These are phyloP conservation scores for Xanthorhoe spadicearia DNA, from an alignment of 2,888 invertebrate species.

Conservation along the genomic window DNA sequence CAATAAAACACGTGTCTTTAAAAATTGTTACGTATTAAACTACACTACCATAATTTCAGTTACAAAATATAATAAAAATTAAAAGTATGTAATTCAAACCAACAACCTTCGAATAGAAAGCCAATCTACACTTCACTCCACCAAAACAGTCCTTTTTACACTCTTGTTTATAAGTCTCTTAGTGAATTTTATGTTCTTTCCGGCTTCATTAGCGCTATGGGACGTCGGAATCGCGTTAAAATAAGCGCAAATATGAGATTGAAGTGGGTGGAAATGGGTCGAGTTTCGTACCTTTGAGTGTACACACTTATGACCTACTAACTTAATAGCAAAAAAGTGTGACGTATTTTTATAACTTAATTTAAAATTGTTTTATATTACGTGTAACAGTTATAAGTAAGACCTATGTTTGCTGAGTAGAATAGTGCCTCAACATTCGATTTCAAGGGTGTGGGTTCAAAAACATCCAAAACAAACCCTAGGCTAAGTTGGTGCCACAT, in stretches of 20 bases:
- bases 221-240: conserved; percentile 8
- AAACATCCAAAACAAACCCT: too few relatives aligned
- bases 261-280: conserved; percentile 14
- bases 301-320: conserved; percentile 2
- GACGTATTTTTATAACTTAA: background rate
- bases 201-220: conserved; percentile 14
- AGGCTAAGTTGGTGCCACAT: too few relatives aligned
- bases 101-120: background rate
- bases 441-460: too few relatives aligned
- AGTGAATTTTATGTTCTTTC: conserved; percentile 6
- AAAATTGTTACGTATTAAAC: too few relatives aligned
- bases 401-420: too few relatives aligned
- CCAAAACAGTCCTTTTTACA: background rate
- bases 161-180: background rate
- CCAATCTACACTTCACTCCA: background rate
- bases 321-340: background rate
- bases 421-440: too few relatives aligned
- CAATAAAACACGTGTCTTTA: too few relatives aligned
- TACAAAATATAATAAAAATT: too few relatives aligned
- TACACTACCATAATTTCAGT: too few relatives aligned
- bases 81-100: background rate
- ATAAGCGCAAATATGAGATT: conserved; percentile 11
- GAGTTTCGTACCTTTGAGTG: conserved; percentile 7
- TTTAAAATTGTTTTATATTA: background rate
- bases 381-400: too few relatives aligned